phyloP scores from a whole-genome alignment of 2,888 invertebrate species.

The Euplexia lucipara region DNA sequence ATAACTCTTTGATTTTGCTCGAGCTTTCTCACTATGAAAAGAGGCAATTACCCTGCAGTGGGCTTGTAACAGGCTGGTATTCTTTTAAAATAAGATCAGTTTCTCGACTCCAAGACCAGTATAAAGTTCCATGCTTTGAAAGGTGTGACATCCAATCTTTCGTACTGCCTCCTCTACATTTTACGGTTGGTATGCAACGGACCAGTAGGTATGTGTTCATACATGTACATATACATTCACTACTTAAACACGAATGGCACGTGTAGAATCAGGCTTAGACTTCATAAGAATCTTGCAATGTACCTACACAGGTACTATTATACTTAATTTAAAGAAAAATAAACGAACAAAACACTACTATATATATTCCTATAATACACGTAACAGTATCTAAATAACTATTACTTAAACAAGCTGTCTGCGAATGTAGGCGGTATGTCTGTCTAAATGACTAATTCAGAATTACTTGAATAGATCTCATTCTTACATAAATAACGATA shows the following conservation, averaged over 20 bases:
- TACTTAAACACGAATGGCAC: constrained; percentile 30
- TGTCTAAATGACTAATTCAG: not conserved
- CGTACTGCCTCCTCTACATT: constrained; percentile 37
- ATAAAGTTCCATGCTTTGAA: not conserved
- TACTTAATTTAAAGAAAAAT: constrained; percentile 4
- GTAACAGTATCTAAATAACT: not conserved
- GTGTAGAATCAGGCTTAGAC: constrained; percentile 44
- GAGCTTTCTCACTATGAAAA: too few species aligned
- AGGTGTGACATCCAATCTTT: constrained; percentile 37
- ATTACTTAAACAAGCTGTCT: not conserved
- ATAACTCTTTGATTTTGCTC: too few species aligned
- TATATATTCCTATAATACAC: too few species aligned
- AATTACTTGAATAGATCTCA: constrained; percentile 10
- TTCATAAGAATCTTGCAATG: not conserved
- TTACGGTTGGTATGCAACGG: constrained; percentile 37
- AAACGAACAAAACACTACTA: not conserved
- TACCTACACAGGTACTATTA: constrained; percentile 18
- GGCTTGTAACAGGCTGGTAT: not conserved
- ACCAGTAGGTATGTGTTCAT: constrained; percentile 5
- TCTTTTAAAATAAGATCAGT: not conserved
- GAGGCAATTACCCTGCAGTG: too few species aligned
- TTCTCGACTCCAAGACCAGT: not conserved
- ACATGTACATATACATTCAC: not conserved
- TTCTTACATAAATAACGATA: not conserved
- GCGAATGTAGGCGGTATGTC: not conserved